Base-by-base conservation (phyloP, 1,140 invertebrate species). In the Centruroides sculpturatus region DNA sequence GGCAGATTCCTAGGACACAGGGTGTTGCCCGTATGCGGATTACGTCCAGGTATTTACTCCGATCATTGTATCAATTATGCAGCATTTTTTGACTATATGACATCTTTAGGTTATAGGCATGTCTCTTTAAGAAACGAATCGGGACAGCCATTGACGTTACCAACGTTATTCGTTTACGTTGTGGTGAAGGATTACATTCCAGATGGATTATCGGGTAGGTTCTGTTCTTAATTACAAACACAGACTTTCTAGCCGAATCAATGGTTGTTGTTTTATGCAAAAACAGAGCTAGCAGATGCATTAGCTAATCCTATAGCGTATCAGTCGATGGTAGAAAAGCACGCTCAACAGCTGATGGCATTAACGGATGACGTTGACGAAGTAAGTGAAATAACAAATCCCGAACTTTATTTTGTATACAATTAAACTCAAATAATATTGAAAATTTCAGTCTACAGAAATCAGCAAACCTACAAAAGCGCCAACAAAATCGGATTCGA, bases 111-210 rank as follows among this genome's bases (percentile, higher is more conserved):
- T 71, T 83, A 82, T 69, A 66, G 82, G 23, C 80, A 82, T 67
- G 81, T 82, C 58, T 78, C 78, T 23, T 68, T 83, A 47, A 66
- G 82, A 47, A 82, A 80, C 55, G 96, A 99, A 75, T 81, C 88
- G n/a, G 94, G 95, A 36, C 92, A 97, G 71, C 90, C 95, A 4
- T 77, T 97, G 53, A 84, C 86, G 6, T 72, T 95, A 56, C 86
- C 92, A 4, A 89, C 88, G 41, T 76, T 99, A n/a, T 94, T 99
- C 74, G 81, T 98, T 47, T 83, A 89, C 64, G 86, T 99, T 36
- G 83, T 88, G 46, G 88, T 98, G 9, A 97, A 95, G 69, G 90
- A 94, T 72, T 99, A 98, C 73, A 93, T 99, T 48, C 96, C 96
- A 1, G 92, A 98, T 73, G 89, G 83, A 64, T 80, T 89, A 57